Evolutionary conservation across 2,888 invertebrate genomes (phyloP).

Genomic region (Axea sp.): DNA sequence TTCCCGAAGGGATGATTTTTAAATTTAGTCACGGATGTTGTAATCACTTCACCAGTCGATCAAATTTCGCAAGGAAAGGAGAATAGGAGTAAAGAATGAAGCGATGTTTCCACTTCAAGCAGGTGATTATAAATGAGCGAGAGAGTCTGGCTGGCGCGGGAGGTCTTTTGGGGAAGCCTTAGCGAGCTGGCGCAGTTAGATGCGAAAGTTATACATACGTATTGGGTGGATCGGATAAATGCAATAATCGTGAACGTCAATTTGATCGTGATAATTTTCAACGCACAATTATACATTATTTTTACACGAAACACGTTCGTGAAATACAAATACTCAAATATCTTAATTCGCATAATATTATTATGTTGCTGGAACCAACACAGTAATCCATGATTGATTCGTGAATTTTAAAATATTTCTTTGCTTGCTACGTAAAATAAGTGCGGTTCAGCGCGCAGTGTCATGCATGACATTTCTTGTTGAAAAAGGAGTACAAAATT

Average conservation of each 20-base stretch:
- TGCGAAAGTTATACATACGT: constrained; percentile 50
- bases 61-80: constrained; percentile 21
- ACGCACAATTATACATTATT: no score
- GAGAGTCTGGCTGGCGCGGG: constrained; percentile 59
- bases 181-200: constrained; percentile 68
- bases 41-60: constrained; percentile 7
- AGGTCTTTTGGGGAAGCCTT: constrained; percentile 67
- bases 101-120: constrained; percentile 72
- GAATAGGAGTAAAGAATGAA: constrained; percentile 27
- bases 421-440: no score
- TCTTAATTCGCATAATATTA: no score
- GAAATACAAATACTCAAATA: no score
- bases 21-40: constrained; percentile 11
- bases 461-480: no score
- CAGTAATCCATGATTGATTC: no score
- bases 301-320: no score
- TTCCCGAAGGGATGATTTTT: constrained; percentile 1
- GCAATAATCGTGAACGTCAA: constrained; percentile 16
- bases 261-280: no score
- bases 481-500: no score
- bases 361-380: no score
- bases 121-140: constrained; percentile 74
- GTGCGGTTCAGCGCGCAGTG: no score
- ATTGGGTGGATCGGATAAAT: constrained; percentile 36
- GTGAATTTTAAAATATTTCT: no score